These are phyloP conservation scores for Tuberolachnus salignus DNA, from an alignment of 2,888 invertebrate species.

Conservation along the genomic window DNA sequence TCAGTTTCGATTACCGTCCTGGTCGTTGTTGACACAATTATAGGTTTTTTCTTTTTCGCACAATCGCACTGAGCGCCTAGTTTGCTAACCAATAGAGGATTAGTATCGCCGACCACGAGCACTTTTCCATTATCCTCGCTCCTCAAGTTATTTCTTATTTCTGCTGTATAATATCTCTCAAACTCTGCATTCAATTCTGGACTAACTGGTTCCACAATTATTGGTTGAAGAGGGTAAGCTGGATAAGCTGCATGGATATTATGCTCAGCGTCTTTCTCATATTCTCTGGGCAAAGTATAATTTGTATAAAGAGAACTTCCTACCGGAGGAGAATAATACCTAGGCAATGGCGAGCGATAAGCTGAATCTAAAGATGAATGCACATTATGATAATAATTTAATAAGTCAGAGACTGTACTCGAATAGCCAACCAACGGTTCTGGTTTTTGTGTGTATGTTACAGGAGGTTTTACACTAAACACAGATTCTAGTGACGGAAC, in stretches of 20 bases:
- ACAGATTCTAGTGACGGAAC: constrained; percentile 31
- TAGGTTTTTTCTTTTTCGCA: constrained; percentile 59
- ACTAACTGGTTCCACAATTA: constrained; percentile 42
- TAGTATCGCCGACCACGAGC: constrained; percentile 16
- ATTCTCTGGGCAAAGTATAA: constrained; percentile 39
- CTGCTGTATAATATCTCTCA: constrained; percentile 43
- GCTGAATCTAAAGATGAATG: constrained; percentile 45
- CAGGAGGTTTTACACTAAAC: constrained; percentile 34
- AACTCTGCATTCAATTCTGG: constrained; percentile 43
- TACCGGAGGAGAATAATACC: constrained; percentile 4
- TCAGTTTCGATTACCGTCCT: constrained; percentile 36
- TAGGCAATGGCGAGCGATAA: constrained; percentile 33
- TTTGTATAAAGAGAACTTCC: constrained; percentile 2
- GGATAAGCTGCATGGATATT: constrained; percentile 12
- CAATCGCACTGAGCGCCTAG: constrained; percentile 77
- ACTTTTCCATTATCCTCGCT: constrained; percentile 43
- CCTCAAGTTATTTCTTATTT: constrained; percentile 14
- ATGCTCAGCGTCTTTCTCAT: constrained; percentile 36
- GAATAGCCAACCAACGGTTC: constrained; percentile 35
- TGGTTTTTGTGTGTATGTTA: constrained; percentile 32
- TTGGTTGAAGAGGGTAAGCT: constrained; percentile 25
- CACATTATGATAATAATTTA: constrained; percentile 32
- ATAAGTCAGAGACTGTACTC: constrained; percentile 32
- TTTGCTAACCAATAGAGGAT: constrained; percentile 69
- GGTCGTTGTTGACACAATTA: constrained; percentile 40